Evolutionary conservation across 2,113 vertebrate species (phyloP), one percentile per base, ranked within the genome.

Genomic region (Pogonocichla stellata): DNA sequence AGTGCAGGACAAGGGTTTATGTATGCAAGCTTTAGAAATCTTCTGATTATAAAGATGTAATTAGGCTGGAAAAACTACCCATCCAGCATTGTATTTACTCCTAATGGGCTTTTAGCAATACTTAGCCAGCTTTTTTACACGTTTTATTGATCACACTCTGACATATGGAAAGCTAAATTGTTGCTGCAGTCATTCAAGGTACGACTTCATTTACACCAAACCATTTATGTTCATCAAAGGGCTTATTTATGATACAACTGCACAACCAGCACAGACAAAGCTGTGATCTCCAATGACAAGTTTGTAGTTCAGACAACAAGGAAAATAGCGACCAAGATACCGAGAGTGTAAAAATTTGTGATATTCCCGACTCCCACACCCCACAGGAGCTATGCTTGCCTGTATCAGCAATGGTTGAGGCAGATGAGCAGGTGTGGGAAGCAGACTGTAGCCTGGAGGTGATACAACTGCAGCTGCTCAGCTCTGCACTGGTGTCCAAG

Each of bases 351-450:
- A 60, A 66, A 61, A 75, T 17, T 1, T 2, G 16, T 23, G 20
- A 83, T 9, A 60, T 60, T 56, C 19, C 22, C 2, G 0, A 1
- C 5, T 10, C 2, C 1, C 16, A 22, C 5, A 17, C 3, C 1
- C 23, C 28, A 8, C 5, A 42, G 23, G 48, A 87, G 1, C 45
- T 29, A 12, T 6, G 23, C 6, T 56, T 51, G 5, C 36, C 48
- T 36, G 0, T 25, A 0, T 31, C 33, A 48, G 13, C 25, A 50
- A n/a, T 6, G 24, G 31, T 17, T 85, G 26, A 56, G 20, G 42
- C 14, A 58, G 14, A 14, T 16, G 22, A 72, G 23, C 10, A 42
- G 20, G 4, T 34, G 12, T 31, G 42, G 1, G 8, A 81, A 22
- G 3, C 23, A 16, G 53, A 40, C 16, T 29, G 8, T 22, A 48